Conservation (phyloP, 2,888 invertebrate species). For the Metallyticus violacea region DNA sequence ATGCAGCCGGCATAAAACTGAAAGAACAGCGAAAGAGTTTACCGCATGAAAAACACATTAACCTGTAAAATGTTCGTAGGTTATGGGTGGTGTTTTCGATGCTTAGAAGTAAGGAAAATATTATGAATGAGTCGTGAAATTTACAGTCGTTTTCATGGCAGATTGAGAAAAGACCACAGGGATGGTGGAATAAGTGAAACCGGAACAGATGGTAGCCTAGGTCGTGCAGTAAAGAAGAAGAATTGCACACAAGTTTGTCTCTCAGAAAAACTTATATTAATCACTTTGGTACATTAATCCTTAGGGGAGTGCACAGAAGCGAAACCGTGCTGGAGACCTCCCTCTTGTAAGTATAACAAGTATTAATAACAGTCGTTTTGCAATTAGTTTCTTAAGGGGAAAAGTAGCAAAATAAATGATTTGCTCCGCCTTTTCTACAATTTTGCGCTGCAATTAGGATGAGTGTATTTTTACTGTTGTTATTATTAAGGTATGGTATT, state of each 20-base stretch:
- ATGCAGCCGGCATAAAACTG: too few relatives aligned
- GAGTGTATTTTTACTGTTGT: too few relatives aligned
- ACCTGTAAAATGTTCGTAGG: too few relatives aligned
- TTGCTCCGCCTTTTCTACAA: background rate
- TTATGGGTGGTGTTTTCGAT: too few relatives aligned
- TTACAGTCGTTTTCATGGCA: too few relatives aligned
- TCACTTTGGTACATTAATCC: background rate
- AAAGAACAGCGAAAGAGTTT: too few relatives aligned
- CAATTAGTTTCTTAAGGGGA: background rate
- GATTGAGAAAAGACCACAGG: too few relatives aligned
- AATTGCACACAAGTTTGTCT: background rate
- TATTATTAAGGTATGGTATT: background rate
- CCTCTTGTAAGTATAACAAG: background rate
- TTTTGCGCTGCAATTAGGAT: background rate
- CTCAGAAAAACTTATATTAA: background rate
- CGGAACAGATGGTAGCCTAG: background rate
- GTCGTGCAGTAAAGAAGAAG: background rate
- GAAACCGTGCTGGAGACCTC: background rate
- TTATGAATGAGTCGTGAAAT: too few relatives aligned
- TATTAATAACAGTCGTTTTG: background rate
- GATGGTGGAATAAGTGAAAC: background rate
- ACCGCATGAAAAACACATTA: too few relatives aligned
- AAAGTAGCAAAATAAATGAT: background rate
- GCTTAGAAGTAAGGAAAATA: too few relatives aligned
- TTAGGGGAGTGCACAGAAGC: background rate